Conservation (phyloP, 2,888 invertebrate species). For the Masnerella sp. region DNA sequence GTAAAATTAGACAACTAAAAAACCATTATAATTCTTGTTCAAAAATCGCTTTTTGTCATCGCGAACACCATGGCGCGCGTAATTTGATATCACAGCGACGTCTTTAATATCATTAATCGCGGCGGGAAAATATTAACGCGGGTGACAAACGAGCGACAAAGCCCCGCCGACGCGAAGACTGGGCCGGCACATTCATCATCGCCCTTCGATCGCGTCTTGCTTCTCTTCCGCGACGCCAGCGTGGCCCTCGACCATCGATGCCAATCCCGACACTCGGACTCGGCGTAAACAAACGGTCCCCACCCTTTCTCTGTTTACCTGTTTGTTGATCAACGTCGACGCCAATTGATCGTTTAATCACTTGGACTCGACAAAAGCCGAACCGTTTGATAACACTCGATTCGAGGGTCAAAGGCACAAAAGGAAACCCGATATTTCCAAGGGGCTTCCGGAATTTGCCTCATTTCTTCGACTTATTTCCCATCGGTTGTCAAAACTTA, state of each 20-base stretch:
- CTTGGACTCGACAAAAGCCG: background rate
- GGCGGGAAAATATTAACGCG: slow-evolving; percentile 21
- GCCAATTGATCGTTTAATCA: slow-evolving; percentile 2
- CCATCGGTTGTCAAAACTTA: slow-evolving; percentile 37
- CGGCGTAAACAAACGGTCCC: slow-evolving; percentile 16
- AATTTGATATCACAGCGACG: too few relatives aligned
- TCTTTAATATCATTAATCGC: too few relatives aligned
- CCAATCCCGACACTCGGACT: too few relatives aligned
- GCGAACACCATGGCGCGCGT: too few relatives aligned
- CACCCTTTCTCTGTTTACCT: background rate
- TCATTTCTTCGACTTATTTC: slow-evolving; percentile 20
- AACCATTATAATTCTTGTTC: too few relatives aligned
- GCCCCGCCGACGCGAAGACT: slow-evolving; percentile 72
- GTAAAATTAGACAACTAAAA: too few relatives aligned
- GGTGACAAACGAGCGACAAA: slow-evolving; percentile 74
- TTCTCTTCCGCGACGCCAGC: slow-evolving; percentile 16
- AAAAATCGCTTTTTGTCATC: too few relatives aligned
- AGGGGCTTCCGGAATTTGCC: background rate
- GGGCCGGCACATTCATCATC: slow-evolving; percentile 74
- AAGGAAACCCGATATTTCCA: slow-evolving; percentile 10
- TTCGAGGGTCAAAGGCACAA: slow-evolving; percentile 17
- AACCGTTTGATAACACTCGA: slow-evolving; percentile 20
- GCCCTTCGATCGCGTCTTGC: slow-evolving; percentile 63
- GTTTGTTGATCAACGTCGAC: background rate
- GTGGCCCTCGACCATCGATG: slow-evolving; percentile 31